Evolutionary conservation across 2,113 vertebrate genomes (phyloP).

Genomic region (Gymnorhina tibicen): DNA sequence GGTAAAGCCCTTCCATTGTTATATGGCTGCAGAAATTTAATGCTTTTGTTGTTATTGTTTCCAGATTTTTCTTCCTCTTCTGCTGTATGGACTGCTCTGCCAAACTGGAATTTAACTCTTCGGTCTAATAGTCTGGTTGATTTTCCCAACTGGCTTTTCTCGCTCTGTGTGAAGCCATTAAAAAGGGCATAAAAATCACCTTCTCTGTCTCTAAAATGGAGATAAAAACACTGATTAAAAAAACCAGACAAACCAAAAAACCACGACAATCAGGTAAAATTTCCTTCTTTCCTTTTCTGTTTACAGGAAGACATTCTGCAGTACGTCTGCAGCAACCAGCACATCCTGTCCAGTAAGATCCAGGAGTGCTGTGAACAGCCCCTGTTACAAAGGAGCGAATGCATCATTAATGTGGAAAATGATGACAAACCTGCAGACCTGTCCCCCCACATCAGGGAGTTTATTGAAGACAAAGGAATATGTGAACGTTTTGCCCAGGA

Average conservation of each 20-base stretch:
- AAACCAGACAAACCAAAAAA: background rate
- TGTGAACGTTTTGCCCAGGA: conserved; percentile 41
- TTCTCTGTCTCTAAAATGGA: background rate
- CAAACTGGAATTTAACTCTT: background rate
- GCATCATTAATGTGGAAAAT: conserved; percentile 47
- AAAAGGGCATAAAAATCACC: background rate
- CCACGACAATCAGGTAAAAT: background rate
- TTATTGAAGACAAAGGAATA: conserved; percentile 57
- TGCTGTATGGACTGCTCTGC: background rate
- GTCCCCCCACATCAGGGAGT: conserved; percentile 28
- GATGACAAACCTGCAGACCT: conserved; percentile 46
- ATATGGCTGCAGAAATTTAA: background rate
- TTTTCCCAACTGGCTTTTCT: background rate
- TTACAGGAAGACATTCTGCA: conserved; percentile 53
- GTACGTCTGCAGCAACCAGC: conserved; percentile 48
- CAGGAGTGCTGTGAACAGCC: conserved; percentile 63
- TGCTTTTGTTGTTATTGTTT: too few species aligned
- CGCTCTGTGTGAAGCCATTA: background rate
- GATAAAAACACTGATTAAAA: background rate
- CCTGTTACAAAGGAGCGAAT: conserved; percentile 42
- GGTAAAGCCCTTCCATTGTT: conserved; percentile 10
- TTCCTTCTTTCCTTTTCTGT: background rate
- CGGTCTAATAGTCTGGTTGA: background rate
- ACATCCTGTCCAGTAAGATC: conserved; percentile 49
- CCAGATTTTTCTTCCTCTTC: background rate